Percentiles rank a stretch among this genome's conserved stretches.
Conservation (phyloP, 1,140 invertebrate species). For the Caligus rogercresseyi region DNA sequence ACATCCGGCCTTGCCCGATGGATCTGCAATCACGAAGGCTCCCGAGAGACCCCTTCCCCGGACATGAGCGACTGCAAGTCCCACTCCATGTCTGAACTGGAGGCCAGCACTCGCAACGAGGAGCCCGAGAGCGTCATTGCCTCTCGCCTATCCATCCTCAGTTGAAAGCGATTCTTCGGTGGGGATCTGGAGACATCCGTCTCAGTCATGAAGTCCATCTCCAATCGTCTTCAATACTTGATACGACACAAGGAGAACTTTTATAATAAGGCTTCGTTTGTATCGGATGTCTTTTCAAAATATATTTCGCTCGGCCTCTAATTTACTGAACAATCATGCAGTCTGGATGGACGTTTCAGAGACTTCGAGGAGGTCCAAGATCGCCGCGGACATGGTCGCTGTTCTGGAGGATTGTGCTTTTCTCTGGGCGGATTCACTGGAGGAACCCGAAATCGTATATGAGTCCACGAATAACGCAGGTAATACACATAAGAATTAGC, state of each 20-base stretch:
- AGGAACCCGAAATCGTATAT: neutral
- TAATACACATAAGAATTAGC: neutral
- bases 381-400: neutral
- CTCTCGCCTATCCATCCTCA: slow-evolving; percentile 15
- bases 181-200: slow-evolving; percentile 78
- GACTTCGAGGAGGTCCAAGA: neutral
- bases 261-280: slow-evolving; percentile 63
- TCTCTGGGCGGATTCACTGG: neutral
- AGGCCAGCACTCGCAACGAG: slow-evolving; percentile 52
- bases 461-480: neutral
- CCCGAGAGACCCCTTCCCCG: slow-evolving; percentile 31
- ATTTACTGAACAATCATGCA: slow-evolving; percentile 67
- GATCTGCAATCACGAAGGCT: slow-evolving; percentile 37
- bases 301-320: slow-evolving; percentile 69
- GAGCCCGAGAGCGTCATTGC: slow-evolving; percentile 47
- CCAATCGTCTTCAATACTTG: slow-evolving; percentile 57
- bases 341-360: slow-evolving; percentile 61
- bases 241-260: slow-evolving; percentile 40
- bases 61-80: slow-evolving; percentile 82
- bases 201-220: slow-evolving; percentile 67
- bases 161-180: slow-evolving; percentile 44
- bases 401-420: neutral
- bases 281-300: slow-evolving; percentile 63
- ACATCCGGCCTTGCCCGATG: slow-evolving; percentile 64
- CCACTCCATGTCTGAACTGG: slow-evolving; percentile 64